Conservation (phyloP, 2,113 vertebrate genomes). For the Oceanodroma tethys region DNA sequence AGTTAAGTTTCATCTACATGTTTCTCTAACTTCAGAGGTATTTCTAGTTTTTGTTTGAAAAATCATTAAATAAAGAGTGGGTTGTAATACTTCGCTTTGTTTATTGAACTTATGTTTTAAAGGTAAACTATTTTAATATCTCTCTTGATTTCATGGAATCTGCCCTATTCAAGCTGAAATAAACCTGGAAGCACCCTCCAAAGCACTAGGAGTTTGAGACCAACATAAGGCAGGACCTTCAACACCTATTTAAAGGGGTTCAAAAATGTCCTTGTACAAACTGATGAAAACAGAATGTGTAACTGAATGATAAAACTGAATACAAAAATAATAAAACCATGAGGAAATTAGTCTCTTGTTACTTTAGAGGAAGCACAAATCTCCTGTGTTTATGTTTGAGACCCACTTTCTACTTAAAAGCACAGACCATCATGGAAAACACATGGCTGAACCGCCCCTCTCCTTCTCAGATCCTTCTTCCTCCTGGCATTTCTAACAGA, state of each 20-base stretch:
- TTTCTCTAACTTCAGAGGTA: not conserved
- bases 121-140: not conserved
- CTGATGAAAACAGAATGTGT: not conserved
- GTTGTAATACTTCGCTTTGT: not conserved
- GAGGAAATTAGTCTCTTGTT: not conserved
- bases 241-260: not conserved
- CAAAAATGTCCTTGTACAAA: not conserved
- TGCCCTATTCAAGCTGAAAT: not conserved
- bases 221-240: accelerated
- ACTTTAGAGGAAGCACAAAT: not conserved
- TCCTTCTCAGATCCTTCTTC: not conserved
- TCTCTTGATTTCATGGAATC: not conserved
- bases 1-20: not conserved
- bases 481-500: not conserved
- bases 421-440: not conserved
- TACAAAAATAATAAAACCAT: not conserved
- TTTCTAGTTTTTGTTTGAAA: not conserved
- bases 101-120: not conserved
- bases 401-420: not conserved
- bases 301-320: not conserved
- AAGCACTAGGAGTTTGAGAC: not conserved
- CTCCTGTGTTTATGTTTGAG: not conserved
- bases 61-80: not conserved
- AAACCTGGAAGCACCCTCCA: not conserved
- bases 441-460: not conserved